Base-by-base conservation (phyloP, 2,888 invertebrate species). In the Philaethria dido region DNA sequence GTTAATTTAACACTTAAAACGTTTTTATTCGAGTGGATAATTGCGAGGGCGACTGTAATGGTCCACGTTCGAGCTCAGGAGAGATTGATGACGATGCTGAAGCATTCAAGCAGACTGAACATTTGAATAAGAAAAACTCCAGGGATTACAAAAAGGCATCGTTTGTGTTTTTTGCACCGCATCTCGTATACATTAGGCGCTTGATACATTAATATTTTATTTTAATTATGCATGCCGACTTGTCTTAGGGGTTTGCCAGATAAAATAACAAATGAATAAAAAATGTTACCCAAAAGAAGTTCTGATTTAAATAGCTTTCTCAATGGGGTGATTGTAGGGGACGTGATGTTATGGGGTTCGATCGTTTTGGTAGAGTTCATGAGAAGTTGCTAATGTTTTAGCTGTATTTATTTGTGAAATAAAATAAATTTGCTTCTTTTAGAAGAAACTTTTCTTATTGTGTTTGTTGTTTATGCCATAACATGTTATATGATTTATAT, bases 1-100 rank as follows among this genome's bases (percentile, higher is more conserved):
- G 89, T 89, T 90, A 89, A 90, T 89, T 91, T 89, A 90, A 90
- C 90, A 89, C 89, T 89, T 89, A 89, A 89, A 89, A 87, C 86
- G 89, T 90, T 91, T 90, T 89, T 90, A 90, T 90, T 89, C 89
- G 85, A 85, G 86, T 88, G 88, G 88, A 90, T 90, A 89, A 90
- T 91, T 89, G 89, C 88, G 84, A 85, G 84, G 84, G 87, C 87
- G 89, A 52, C 80, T 78, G 82, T 89, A 89, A 89, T 85, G 88
- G 85, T 79, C 80, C 85, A 86, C 86, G 89, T 86, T 87, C 85
- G 82, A 83, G 82, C 85, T 81, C 81, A 77, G 83, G 82, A 76
- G 87, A 89, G 90, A 91, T 91, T 91, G 90, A 91, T 90, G 87
- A 85, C 80, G 84, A 84, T 83, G 85, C 83, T 64, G 79, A 83